phyloP scores from a whole-genome alignment of 2,797 vertebrate genomes.

The Peromyscus aztecus region DNA sequence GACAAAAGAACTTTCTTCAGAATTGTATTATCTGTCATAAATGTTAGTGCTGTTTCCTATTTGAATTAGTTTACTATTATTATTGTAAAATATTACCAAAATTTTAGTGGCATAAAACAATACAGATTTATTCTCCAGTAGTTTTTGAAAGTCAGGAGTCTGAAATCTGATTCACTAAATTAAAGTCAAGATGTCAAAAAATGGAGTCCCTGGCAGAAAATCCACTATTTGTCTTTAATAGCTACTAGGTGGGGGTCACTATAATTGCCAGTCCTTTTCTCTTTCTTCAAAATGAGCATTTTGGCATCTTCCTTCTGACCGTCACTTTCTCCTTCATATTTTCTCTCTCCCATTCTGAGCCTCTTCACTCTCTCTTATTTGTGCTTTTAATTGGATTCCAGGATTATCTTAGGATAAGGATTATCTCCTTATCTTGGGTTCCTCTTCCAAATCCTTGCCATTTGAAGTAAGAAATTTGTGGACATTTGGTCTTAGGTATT shows the following conservation, averaged over 20 bases:
- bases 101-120: background rate
- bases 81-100: conserved; percentile 30
- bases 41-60: background rate
- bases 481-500: background rate
- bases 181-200: conserved; percentile 20
- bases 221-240: background rate
- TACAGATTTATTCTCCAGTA: conserved; percentile 21
- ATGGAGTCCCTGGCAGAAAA: background rate
- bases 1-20: background rate
- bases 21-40: background rate
- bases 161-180: conserved; percentile 30
- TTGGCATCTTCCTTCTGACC: background rate
- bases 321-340: background rate
- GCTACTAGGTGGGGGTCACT: background rate
- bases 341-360: background rate
- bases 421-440: background rate
- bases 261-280: background rate
- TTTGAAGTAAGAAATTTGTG: background rate
- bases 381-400: background rate
- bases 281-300: background rate
- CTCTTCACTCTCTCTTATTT: background rate
- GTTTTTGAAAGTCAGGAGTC: background rate
- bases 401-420: background rate
- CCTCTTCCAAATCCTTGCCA: conserved; percentile 13
- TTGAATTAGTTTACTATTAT: conserved; percentile 12